Base-by-base conservation (phyloP, 2,797 vertebrate species). In the Paramormyrops hopkinsi region DNA sequence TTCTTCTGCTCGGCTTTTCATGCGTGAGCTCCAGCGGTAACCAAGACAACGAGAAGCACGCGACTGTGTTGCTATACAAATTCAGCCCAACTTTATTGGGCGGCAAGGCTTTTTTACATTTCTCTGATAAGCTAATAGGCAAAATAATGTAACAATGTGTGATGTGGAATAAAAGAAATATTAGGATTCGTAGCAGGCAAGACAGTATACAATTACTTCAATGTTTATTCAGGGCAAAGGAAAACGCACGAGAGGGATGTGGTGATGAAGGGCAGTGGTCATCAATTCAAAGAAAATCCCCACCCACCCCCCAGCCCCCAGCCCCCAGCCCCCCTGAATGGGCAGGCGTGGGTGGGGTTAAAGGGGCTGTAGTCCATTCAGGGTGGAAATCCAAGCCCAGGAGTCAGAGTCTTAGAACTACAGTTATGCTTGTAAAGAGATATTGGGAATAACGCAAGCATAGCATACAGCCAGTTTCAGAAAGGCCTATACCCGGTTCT, bases 51-150 rank as follows among this genome's bases (percentile, higher is more conserved):
- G 50, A 85, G 56, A 86, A 59, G n/a, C 89, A 44, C 88, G 76
- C 79, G 73, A 86, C 89, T 50, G 59, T 19, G 89, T 90, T 86
- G 83, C 90, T 79, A 91, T 91, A 62, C 90, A 90, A 92, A 91
- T 88, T 89, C 89, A 89, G 41, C 22, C 88, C 89, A 88, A 48
- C 89, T 90, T 90, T 90, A 90, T 88, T 86, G 37, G 3, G n/a
- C 41, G 29, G 4, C 41, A 12, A 25, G 7, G 44, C n/a, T 14
- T 46, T n/a, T 76, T 56, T 76, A 53, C 33, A 37, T 33, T 53
- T 19, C 14, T 76, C 73, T 37, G 17, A 37, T 25, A 62, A 62
- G 59, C 22, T 65, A 29, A 3, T 65, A 12, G 25, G 22, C 25
- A 65, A 65, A 65, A 12, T 65, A 65, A 65, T 65, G 62, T 65